Base-by-base conservation (phyloP, 2,888 invertebrate species). In the Cosmorhoe ocellata region DNA sequence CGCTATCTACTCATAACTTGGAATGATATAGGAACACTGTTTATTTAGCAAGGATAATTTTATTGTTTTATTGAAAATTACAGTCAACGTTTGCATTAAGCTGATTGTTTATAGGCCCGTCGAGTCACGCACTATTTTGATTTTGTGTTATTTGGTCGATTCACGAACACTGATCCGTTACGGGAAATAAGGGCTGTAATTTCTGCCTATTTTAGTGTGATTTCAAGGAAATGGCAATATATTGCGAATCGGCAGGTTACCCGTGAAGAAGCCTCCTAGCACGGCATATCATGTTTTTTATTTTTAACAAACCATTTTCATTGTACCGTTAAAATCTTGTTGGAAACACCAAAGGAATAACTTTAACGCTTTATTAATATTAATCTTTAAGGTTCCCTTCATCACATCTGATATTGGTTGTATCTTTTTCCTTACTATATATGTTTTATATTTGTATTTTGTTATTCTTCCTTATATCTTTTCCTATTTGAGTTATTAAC, bases 41-140 rank as follows among this genome's bases (percentile, higher is more conserved):
- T 70, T 67, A 71, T 66, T 67, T 69, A 68, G 63, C 69, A 64
- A 62, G 67, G 64, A 71, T 73, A 72, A 74, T 74, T 71, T 71
- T 65, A 63, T 63, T 62, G 63, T 68, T 64, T 65, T 64, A 65
- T 64, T 60, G 58, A 61, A 67, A 65, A 67, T 63, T 53, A 63
- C 51, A 59, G 54, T 58, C 55, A 56, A 58, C 57, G 58, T 58
- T 59, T 59, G 45, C 59, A 48, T 64, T 48, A 57, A 59, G 58
- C 67, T 67, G 61, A 59, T 64, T 51, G 56, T 59, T 65, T 60
- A 65, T 60, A 53, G 51, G 56, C 62, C 28, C 51, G 53, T 52
- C 64, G 51, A 70, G 70, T 74, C 39, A 47, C 38, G 60, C 58
- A 54, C 41, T 42, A 41, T 42, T 40, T 37, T 27, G 26, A 27